These are phyloP conservation scores for Epinotia demarniana DNA, from an alignment of 2,888 invertebrate genomes.

Conservation along the genomic window DNA sequence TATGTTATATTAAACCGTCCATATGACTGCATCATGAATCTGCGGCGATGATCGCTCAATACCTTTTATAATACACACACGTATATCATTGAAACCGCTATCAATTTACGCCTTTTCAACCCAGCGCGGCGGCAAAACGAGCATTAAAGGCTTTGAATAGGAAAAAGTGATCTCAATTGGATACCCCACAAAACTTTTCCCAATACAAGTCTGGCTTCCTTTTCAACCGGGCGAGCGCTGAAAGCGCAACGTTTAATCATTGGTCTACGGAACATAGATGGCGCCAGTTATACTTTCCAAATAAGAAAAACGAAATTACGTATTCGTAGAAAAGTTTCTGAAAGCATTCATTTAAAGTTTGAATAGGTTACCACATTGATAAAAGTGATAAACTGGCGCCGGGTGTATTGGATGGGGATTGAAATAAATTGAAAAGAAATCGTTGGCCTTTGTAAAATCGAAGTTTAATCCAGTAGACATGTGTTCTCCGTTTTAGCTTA, in stretches of 20 bases:
- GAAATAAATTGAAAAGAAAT: too few species aligned
- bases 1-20: not conserved
- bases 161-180: slow-evolving; percentile 7
- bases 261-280: not conserved
- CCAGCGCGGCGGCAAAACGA: not conserved
- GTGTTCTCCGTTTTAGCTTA: too few species aligned
- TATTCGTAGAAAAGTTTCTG: too few species aligned
- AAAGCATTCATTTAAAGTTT: too few species aligned
- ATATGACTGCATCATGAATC: not conserved
- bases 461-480: too few species aligned
- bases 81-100: not conserved
- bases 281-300: not conserved
- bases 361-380: too few species aligned
- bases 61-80: not conserved
- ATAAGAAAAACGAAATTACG: too few species aligned
- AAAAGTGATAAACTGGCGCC: too few species aligned
- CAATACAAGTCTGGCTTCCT: not conserved
- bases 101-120: not conserved
- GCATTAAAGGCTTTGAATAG: not conserved
- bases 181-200: slow-evolving; percentile 16
- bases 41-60: not conserved
- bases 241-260: slow-evolving; percentile 4
- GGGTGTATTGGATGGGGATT: too few species aligned
- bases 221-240: not conserved
- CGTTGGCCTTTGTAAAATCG: too few species aligned